Conservation (phyloP, 2,797 vertebrate species). For the Enteromius fasciolatus region DNA sequence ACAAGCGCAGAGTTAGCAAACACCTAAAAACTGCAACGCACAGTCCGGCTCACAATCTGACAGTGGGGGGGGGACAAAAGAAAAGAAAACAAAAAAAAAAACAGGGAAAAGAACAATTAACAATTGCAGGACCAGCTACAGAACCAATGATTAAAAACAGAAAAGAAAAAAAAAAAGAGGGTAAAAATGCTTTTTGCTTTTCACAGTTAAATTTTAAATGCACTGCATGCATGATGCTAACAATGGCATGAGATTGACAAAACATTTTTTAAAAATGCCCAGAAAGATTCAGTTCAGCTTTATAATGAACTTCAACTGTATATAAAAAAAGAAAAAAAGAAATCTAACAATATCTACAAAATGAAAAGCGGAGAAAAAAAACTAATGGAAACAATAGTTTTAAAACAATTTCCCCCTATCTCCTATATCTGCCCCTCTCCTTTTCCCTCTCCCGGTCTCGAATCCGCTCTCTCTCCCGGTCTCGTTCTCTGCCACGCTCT, state of each 20-base stretch:
- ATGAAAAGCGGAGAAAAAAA: neutral
- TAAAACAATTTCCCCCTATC: constrained; percentile 75
- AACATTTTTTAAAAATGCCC: constrained; percentile 53
- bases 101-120: constrained; percentile 43
- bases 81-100: neutral
- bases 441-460: constrained; percentile 86
- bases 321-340: constrained; percentile 12
- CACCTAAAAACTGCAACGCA: constrained; percentile 54
- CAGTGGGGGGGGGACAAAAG: constrained; percentile 59
- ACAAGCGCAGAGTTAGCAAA: constrained; percentile 68
- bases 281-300: constrained; percentile 73
- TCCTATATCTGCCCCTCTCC: constrained; percentile 91
- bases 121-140: constrained; percentile 6
- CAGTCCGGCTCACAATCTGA: constrained; percentile 48
- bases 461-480: constrained; percentile 86
- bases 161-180: constrained; percentile 62
- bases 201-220: constrained; percentile 79
- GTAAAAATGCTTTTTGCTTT: constrained; percentile 70
- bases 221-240: constrained; percentile 84
- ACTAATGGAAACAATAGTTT: constrained; percentile 56
- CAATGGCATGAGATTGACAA: constrained; percentile 60
- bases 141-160: constrained; percentile 57
- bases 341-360: constrained; percentile 44
- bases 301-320: constrained; percentile 49
- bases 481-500: constrained; percentile 83